Conservation (phyloP, 1,140 invertebrate genomes). For the Brachionus manjavacas region DNA sequence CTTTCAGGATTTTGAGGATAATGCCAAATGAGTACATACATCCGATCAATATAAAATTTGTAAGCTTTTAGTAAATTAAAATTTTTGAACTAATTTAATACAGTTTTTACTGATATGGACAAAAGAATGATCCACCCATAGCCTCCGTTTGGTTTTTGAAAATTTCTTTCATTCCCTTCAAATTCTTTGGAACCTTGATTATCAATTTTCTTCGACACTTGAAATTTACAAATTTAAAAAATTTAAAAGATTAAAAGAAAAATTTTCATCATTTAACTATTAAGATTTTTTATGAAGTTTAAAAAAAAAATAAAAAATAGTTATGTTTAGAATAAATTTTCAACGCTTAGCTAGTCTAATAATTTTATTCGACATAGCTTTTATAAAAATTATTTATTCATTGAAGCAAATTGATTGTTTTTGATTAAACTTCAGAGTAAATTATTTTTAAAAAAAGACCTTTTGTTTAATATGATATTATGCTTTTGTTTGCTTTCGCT, state of each 20-base stretch:
- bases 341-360: neutral
- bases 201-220: neutral
- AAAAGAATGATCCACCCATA: slow-evolving; percentile 36
- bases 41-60: slow-evolving; percentile 8
- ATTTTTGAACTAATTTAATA: neutral
- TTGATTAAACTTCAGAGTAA: neutral
- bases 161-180: neutral
- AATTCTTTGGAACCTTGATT: neutral
- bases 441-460: neutral
- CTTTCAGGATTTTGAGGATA: neutral
- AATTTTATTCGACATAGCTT: neutral
- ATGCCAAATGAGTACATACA: slow-evolving; percentile 36
- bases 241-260: neutral
- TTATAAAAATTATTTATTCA: neutral
- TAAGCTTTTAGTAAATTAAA: neutral
- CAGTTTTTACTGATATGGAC: neutral
- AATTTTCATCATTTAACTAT: neutral
- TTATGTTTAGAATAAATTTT: neutral
- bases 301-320: neutral
- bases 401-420: neutral
- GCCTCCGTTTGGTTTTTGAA: slow-evolving; percentile 38
- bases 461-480: neutral
- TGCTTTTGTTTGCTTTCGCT: too few relatives aligned
- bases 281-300: neutral
- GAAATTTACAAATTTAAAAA: neutral